Percentiles rank a stretch among this genome's conserved stretches.
These are phyloP conservation scores for Poeciliopsis retropinna DNA, from an alignment of 2,113 vertebrate species.

Conservation along the genomic window DNA sequence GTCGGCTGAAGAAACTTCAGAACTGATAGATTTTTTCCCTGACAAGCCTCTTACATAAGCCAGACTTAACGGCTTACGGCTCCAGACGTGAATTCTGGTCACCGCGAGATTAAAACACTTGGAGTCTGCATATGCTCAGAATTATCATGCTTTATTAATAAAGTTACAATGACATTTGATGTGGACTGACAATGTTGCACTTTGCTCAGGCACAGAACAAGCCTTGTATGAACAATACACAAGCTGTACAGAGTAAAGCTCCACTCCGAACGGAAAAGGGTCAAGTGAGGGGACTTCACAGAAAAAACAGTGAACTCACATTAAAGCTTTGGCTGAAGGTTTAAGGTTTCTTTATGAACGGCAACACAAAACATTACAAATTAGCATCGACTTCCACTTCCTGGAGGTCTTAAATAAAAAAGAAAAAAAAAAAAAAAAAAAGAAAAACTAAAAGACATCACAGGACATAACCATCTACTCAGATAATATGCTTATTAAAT, in stretches of 20 bases:
- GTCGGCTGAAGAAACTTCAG: not conserved
- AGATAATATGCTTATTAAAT: conserved; percentile 72
- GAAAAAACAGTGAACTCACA: conserved; percentile 58
- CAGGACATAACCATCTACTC: conserved; percentile 74
- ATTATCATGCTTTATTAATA: conserved; percentile 83
- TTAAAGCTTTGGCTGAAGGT: conserved; percentile 80
- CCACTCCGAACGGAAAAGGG: conserved; percentile 31
- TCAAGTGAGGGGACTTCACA: conserved; percentile 42
- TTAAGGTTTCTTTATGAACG: conserved; percentile 63
- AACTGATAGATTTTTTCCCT: not conserved
- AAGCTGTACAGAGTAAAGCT: conserved; percentile 69
- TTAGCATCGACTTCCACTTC: conserved; percentile 46
- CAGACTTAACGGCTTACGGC: not conserved
- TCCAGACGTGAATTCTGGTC: not conserved
- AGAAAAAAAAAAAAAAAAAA: not conserved
- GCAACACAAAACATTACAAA: conserved; percentile 38
- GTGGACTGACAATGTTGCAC: conserved; percentile 80
- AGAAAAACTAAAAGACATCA: conserved; percentile 46
- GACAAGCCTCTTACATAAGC: conserved; percentile 15
- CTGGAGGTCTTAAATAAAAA: conserved; percentile 3
- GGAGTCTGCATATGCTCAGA: conserved; percentile 13
- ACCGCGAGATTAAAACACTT: not conserved
- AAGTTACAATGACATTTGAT: conserved; percentile 74
- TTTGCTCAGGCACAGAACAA: conserved; percentile 81
- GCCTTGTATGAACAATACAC: conserved; percentile 66